Evolutionary conservation across 2,113 vertebrate genomes (phyloP).

Genomic region (Arenaria interpres): DNA sequence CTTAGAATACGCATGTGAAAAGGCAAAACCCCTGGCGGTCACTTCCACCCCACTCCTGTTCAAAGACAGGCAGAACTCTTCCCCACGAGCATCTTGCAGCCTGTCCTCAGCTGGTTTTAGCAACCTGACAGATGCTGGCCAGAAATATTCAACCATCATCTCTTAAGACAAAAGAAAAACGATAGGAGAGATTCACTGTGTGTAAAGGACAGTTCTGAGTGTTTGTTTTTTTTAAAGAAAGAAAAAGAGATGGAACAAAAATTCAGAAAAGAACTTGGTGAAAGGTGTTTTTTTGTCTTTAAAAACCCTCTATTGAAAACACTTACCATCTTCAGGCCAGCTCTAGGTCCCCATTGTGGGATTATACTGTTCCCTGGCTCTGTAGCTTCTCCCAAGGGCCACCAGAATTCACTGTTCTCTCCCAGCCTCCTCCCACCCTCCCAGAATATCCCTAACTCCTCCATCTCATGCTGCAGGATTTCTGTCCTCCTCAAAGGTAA

Average conservation of each 20-base stretch:
- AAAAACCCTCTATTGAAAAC: background rate
- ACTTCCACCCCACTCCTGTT: background rate
- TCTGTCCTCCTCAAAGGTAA: background rate
- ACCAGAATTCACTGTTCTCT: background rate
- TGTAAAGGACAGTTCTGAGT: background rate
- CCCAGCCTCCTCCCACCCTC: background rate
- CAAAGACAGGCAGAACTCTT: background rate
- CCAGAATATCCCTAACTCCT: background rate
- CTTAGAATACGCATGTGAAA: background rate
- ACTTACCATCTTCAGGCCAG: constrained; percentile 28
- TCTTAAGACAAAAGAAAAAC: background rate
- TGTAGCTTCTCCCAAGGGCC: background rate
- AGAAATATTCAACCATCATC: background rate
- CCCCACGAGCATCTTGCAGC: background rate
- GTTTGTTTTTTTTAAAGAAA: background rate
- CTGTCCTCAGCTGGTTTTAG: background rate
- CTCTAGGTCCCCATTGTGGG: background rate
- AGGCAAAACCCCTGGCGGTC: background rate
- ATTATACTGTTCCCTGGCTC: background rate
- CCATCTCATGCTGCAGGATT: background rate
- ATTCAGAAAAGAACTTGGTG: background rate
- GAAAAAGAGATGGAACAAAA: background rate
- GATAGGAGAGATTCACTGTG: background rate
- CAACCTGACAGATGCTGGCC: background rate
- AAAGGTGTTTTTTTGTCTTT: background rate